These are phyloP conservation scores for Tautogolabrus adspersus DNA, from an alignment of 2,113 vertebrate genomes.

Conservation along the genomic window DNA sequence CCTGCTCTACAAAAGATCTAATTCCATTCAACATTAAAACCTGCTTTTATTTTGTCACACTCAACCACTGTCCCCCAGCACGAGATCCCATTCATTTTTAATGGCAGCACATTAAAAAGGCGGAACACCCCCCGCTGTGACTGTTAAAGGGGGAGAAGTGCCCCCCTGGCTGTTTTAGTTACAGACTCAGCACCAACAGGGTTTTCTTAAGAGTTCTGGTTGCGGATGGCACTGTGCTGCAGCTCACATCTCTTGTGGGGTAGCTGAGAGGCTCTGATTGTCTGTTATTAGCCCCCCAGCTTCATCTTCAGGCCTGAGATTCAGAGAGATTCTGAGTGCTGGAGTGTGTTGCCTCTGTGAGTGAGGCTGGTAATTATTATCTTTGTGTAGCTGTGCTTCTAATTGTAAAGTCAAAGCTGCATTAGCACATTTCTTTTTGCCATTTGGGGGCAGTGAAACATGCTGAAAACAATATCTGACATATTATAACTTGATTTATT, in stretches of 20 bases:
- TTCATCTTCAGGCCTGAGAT: slow-evolving; percentile 40
- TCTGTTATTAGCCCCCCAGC: slow-evolving; percentile 51
- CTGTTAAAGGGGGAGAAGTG: slow-evolving; percentile 64
- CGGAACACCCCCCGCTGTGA: slow-evolving; percentile 63
- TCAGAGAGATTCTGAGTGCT: slow-evolving; percentile 6
- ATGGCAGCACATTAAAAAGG: slow-evolving; percentile 75
- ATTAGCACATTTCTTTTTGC: slow-evolving; percentile 13
- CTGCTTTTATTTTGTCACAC: slow-evolving; percentile 54
- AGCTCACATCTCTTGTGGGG: slow-evolving; percentile 41
- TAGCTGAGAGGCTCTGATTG: slow-evolving; percentile 44
- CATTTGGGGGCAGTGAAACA: neutral
- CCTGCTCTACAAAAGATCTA: slow-evolving; percentile 31
- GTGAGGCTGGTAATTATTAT: slow-evolving; percentile 23
- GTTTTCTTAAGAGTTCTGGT: slow-evolving; percentile 60
- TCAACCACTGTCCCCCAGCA: slow-evolving; percentile 62
- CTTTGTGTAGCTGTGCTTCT: slow-evolving; percentile 16
- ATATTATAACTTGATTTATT: no score
- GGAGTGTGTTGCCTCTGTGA: slow-evolving; percentile 18
- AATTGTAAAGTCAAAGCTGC: slow-evolving; percentile 15
- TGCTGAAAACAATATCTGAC: slow-evolving; percentile 2
- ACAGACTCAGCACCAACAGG: slow-evolving; percentile 72
- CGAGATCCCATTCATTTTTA: slow-evolving; percentile 79
- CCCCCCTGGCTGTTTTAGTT: slow-evolving; percentile 75
- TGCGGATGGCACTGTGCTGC: slow-evolving; percentile 42
- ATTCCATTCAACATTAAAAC: slow-evolving; percentile 58